Evolutionary conservation across 2,888 invertebrate genomes (phyloP).

Genomic region (Amorpha juglandis): DNA sequence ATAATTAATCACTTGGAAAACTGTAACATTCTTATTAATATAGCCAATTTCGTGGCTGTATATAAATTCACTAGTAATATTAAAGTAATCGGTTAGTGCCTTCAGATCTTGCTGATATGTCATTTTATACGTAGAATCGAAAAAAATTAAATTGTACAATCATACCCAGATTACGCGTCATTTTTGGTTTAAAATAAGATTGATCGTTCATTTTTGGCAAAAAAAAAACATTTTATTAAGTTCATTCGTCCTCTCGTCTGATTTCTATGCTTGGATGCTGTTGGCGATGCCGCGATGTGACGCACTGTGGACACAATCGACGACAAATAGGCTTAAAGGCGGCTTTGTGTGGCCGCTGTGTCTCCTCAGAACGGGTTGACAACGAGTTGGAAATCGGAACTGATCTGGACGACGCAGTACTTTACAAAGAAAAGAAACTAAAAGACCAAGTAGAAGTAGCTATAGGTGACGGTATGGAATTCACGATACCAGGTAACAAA

Average conservation of each 20-base stretch:
- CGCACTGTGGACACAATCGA: conserved; percentile 60
- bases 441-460: conserved; percentile 96
- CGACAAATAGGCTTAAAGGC: conserved; percentile 82
- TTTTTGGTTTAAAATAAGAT: conserved; percentile 18
- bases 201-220: conserved; percentile 1
- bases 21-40: neutral
- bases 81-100: neutral
- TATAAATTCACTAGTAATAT: too few relatives aligned
- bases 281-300: conserved; percentile 50
- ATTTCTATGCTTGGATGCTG: conserved; percentile 83
- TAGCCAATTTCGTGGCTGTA: neutral
- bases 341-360: conserved; percentile 86
- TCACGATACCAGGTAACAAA: conserved; percentile 92
- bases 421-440: conserved; percentile 94
- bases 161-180: conserved; percentile 26
- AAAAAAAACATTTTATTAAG: conserved; percentile 33
- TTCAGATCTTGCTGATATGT: neutral
- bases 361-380: conserved; percentile 87
- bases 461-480: conserved; percentile 96
- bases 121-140: conserved; percentile 4
- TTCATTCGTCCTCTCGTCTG: conserved; percentile 64
- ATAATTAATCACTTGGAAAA: neutral
- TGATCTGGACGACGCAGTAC: conserved; percentile 91
- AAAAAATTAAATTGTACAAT: conserved; percentile 1
- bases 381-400: conserved; percentile 86